Base-by-base conservation (phyloP, 2,888 invertebrate species). In the Dicyrtoma fusca region DNA sequence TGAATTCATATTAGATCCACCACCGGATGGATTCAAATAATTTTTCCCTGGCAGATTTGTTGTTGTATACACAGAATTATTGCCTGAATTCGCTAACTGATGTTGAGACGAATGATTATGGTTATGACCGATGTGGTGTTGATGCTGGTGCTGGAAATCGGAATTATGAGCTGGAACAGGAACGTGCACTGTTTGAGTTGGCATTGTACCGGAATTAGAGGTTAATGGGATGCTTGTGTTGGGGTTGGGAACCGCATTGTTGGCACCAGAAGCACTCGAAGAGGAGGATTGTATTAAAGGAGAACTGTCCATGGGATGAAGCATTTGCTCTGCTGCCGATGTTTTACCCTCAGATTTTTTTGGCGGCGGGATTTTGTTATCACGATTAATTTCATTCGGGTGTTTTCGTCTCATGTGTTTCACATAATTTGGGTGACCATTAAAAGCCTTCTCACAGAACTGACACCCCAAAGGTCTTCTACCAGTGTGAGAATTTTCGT, bases 321-420 rank as follows among this genome's bases (percentile, higher is more conserved):
- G 51, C 21, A 65, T 75, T 19, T 73, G 61, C 53, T 57, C 65
- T 14, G 13, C 34, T 55, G 17, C 3, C 21, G 26, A 23, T 6
- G 10, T 23, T n/a, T n/a, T n/a, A n/a, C n/a, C n/a, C n/a, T 64
- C 64, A 1, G 23, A 25, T 53, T 72, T 71, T 45, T 73, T 76
- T 3, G 77, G 77, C 4, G 70, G 72, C 14, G 79, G 79, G n/a
- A 75, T 53, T 69, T 76, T 77, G 14, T 73, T 75, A 10, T 74
- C 76, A 2, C 66, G 59, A 42, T 63, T 72, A 8, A 76, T 34
- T 68, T 76, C 64, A 21, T 66, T 72, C 17, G 74, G 44, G 72
- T 88, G 88, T 57, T 87, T 84, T 78, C 87, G 83, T 55, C 87
- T 83, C 66, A 87, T 83, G 80, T 89, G 89, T 81, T 88, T 89